Evolutionary conservation across 2,888 invertebrate genomes (phyloP), one percentile per base, ranked within the genome.

Genomic region (Arrhopalites spinosus): DNA sequence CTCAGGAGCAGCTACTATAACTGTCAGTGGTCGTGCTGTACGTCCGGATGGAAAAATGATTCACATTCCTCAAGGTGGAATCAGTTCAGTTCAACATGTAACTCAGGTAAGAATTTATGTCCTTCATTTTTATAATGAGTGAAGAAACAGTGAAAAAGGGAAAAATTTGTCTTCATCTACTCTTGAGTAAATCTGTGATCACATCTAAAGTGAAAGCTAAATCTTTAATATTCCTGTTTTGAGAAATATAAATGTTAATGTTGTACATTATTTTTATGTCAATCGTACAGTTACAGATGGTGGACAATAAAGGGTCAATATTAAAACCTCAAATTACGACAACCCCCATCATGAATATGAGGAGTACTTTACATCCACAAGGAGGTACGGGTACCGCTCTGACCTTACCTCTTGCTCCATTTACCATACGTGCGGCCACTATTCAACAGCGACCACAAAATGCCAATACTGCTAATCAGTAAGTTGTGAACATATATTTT

Each of bases 11-110:
- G 79, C 81, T n/a, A 80, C 80, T 7, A 78, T 80, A 27, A 80
- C 81, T 7, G 78, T 78, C 29, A 68, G 68, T 23, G 78, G 74
- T 45, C 77, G 82, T 68, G 27, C 79, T 23, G 78, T 82, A 29
- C 71, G 82, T 45, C 81, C 81, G 27, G 81, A 77, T 25, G 77
- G 78, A 0, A 82, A 82, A 76, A 80, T 81, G 80, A 82, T 82
- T 56, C 82, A 82, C 77, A 79, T 82, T 70, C 82, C 81, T 59
- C 82, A 77, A 30, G 75, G 67, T 53, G 79, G 79, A 25, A n/a
- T n/a, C n/a, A n/a, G n/a, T n/a, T 66, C 78, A 59, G 78, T 81
- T 63, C 82, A 81, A 47, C 82, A 82, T 72, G 72, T 81, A 17
- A 73, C 82, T 17, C 82, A 82, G 78, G 80, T 81, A 71, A 13